Percentiles rank a stretch among this genome's conserved stretches.
Evolutionary conservation across 2,113 vertebrate species (phyloP).

Genomic region (Puma concolor): DNA sequence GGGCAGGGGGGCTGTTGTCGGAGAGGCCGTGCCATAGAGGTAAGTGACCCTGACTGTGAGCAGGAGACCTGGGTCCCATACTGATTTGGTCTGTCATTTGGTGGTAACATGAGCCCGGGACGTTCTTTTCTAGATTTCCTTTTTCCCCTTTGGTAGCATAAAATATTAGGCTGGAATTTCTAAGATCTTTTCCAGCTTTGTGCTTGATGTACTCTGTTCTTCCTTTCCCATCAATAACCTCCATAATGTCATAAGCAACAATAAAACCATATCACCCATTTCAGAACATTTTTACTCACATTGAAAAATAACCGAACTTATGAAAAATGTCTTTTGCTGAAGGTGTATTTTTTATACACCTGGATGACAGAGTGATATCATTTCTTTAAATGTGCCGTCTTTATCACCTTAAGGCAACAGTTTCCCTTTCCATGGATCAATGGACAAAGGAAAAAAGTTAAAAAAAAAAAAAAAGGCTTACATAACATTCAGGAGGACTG

Average conservation of each 20-base stretch:
- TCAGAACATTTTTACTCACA: slow-evolving; percentile 54
- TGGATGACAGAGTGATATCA: not conserved
- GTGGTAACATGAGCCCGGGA: not conserved
- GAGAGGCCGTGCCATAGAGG: not conserved
- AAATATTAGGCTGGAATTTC: not conserved
- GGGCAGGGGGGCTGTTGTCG: not conserved
- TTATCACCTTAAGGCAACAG: slow-evolving; percentile 19
- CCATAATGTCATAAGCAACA: slow-evolving; percentile 6
- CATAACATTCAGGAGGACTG: not conserved
- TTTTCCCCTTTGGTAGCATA: not conserved
- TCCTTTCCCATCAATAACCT: not conserved
- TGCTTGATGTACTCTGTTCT: not conserved
- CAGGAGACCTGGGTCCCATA: not conserved
- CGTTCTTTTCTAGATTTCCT: not conserved
- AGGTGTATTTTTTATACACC: slow-evolving; percentile 34
- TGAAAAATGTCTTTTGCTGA: slow-evolving; percentile 46
- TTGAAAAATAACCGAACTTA: slow-evolving; percentile 34
- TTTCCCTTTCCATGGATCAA: not conserved
- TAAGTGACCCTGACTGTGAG: not conserved
- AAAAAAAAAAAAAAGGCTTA: not conserved
- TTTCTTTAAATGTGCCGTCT: not conserved
- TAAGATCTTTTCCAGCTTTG: slow-evolving; percentile 8
- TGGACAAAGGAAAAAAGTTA: not conserved
- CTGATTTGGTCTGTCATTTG: not conserved
- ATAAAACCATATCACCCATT: slow-evolving; percentile 41